phyloP scores from a whole-genome alignment of 2,888 invertebrate species.

The Dyspetes luteomarginatus region DNA sequence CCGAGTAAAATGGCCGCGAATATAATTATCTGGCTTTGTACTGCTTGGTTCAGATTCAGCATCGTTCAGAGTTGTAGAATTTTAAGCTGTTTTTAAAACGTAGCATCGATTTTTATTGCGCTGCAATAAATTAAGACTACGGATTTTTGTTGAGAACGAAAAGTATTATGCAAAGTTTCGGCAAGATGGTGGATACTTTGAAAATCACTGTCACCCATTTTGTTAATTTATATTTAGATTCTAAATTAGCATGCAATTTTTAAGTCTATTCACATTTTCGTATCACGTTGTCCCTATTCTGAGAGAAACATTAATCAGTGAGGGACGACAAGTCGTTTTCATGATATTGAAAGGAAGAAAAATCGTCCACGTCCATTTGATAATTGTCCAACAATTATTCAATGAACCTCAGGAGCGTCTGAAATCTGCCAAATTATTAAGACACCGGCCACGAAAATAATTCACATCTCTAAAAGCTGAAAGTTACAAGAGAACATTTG shows the following conservation, averaged over 20 bases:
- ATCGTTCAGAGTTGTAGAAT: too few species aligned
- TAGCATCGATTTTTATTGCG: background rate
- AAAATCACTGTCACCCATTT: background rate
- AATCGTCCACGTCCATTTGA: background rate
- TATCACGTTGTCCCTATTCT: background rate
- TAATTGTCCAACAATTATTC: constrained; percentile 12
- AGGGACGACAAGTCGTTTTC: constrained; percentile 1
- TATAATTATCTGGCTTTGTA: background rate
- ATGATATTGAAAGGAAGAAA: background rate
- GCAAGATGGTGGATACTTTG: too few species aligned
- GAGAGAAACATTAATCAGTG: background rate
- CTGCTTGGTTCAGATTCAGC: background rate
- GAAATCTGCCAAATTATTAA: background rate
- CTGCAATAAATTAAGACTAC: too few species aligned
- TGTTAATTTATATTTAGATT: background rate
- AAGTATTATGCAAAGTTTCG: too few species aligned
- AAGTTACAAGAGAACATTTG: background rate
- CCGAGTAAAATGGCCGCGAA: background rate
- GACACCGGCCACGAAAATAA: background rate
- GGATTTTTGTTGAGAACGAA: too few species aligned
- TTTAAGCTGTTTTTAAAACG: background rate
- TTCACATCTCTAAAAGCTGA: background rate
- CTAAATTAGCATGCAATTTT: background rate
- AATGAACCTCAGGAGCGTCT: background rate
- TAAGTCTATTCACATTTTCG: background rate